phyloP scores from a whole-genome alignment of 2,888 invertebrate genomes.

The Hypena proboscidalis region DNA sequence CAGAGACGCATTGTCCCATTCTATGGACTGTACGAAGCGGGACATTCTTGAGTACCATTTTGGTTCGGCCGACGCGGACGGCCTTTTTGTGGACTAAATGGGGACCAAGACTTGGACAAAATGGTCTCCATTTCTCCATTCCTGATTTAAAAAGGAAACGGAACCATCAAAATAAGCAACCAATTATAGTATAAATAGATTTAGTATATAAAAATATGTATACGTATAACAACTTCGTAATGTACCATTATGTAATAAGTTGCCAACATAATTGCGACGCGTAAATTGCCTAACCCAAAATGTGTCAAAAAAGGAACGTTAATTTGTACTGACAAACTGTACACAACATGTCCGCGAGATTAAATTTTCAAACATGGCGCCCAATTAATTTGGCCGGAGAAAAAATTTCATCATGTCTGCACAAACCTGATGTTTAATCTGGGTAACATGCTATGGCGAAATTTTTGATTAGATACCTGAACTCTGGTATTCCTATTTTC shows the following conservation, averaged over 20 bases:
- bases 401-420: conserved; percentile 62
- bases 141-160: background rate
- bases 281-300: conserved; percentile 65
- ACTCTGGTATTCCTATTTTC: conserved; percentile 16
- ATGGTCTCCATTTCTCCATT: too few relatives aligned
- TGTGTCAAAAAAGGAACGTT: conserved; percentile 60
- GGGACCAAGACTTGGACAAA: background rate
- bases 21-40: conserved; percentile 31
- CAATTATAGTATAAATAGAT: background rate
- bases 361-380: conserved; percentile 75
- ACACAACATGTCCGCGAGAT: conserved; percentile 69
- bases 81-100: background rate
- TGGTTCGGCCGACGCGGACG: background rate
- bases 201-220: background rate
- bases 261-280: conserved; percentile 41
- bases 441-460: conserved; percentile 51
- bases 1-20: conserved; percentile 52
- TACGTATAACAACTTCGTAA: conserved; percentile 26
- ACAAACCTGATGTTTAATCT: conserved; percentile 60
- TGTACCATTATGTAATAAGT: conserved; percentile 38
- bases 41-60: conserved; percentile 29
- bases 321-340: conserved; percentile 64
- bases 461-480: conserved; percentile 50
- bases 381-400: conserved; percentile 70
- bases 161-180: background rate